Evolutionary conservation across 2,113 vertebrate genomes (phyloP).

Genomic region (Heptranchias perlo): DNA sequence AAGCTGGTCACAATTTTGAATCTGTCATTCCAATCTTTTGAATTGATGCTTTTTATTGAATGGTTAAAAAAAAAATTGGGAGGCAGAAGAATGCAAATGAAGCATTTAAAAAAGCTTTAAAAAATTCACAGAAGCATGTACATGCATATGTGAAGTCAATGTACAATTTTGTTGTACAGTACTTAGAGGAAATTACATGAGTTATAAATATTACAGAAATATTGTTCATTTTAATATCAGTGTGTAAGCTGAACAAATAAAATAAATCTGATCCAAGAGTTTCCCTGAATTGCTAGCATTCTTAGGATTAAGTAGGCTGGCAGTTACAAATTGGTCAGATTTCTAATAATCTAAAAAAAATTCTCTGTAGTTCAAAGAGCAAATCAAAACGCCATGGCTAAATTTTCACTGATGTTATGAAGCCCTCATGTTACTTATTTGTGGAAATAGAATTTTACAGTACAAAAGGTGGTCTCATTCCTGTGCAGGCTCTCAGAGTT

Average conservation of each 20-base stretch:
- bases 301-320: no score
- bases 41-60: neutral
- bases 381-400: neutral
- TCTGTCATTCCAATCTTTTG: neutral
- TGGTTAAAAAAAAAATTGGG: neutral
- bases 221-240: neutral
- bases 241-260: no score
- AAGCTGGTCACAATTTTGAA: neutral
- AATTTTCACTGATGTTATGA: neutral
- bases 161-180: no score
- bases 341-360: neutral
- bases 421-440: neutral
- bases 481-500: neutral
- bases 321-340: no score
- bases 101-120: no score
- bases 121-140: no score
- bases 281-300: no score
- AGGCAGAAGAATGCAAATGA: no score
- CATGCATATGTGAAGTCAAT: no score
- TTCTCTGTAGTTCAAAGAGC: neutral
- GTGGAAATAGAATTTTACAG: neutral
- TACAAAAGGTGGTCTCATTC: neutral
- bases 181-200: no score
- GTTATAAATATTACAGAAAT: neutral
- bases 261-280: no score